These are phyloP conservation scores for Drosophila lacteicornis DNA, from an alignment of 1,140 invertebrate genomes.

Conservation along the genomic window DNA sequence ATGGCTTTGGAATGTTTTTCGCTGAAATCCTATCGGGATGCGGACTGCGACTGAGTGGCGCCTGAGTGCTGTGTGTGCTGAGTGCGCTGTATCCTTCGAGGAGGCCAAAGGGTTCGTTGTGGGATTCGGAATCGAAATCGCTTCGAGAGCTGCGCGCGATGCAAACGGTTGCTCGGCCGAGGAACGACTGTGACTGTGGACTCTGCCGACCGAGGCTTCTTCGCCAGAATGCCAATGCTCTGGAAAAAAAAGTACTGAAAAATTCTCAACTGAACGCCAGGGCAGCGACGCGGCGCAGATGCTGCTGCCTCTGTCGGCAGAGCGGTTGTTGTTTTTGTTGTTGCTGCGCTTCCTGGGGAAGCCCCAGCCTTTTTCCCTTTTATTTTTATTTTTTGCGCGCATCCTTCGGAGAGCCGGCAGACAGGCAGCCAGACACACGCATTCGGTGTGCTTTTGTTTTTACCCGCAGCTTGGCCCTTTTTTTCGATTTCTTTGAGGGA, in stretches of 20 bases:
- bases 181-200: constrained; percentile 64
- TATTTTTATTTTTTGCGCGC: constrained; percentile 9
- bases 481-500: not conserved
- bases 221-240: constrained; percentile 46
- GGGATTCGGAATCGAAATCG: constrained; percentile 5
- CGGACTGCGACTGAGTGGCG: constrained; percentile 62
- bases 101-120: constrained; percentile 5
- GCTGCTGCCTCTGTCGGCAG: constrained; percentile 28
- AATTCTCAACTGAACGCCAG: constrained; percentile 19
- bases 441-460: constrained; percentile 23
- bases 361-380: constrained; percentile 29
- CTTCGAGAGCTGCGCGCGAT: constrained; percentile 67
- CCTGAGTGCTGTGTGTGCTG: constrained; percentile 24
- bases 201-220: constrained; percentile 54
- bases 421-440: constrained; percentile 40
- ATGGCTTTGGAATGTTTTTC: constrained; percentile 49
- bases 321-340: constrained; percentile 12
- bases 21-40: constrained; percentile 46
- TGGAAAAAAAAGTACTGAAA: constrained; percentile 23
- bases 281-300: constrained; percentile 33
- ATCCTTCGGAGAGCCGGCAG: constrained; percentile 6
- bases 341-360: constrained; percentile 46
- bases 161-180: constrained; percentile 73
- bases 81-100: constrained; percentile 42
- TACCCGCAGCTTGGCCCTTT: constrained; percentile 8